Base-by-base conservation (phyloP, 2,888 invertebrate species). In the Vesta saturnalis region DNA sequence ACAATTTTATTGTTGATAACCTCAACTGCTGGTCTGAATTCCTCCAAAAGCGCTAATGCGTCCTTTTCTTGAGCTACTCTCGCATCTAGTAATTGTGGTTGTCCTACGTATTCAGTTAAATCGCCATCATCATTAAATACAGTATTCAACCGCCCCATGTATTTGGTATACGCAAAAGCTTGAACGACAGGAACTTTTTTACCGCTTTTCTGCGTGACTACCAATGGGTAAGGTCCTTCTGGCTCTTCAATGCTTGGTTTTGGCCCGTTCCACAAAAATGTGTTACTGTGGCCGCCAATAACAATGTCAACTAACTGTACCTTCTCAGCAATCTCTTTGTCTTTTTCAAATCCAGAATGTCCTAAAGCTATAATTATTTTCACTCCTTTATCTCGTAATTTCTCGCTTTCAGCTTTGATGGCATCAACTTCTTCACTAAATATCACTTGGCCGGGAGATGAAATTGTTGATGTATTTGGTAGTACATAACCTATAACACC, bases 91-190 rank as follows among this genome's bases (percentile, higher is more conserved):
- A 96, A 85, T 64, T 94, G 88, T 0, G 96, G 96, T 73, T 91
- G 90, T 0, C 96, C 96, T 72, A 86, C 80, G 77, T 89, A 91
- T 0, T 83, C 81, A 0, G 85, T 82, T 1, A 96, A 84, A 79
- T 93, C 90, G 6, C 95, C 96, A 3, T 88, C 78, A 0, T 85
- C 82, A 82, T 96, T 88, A 79, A 97, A 95, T 52, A 86, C 82
- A 74, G 89, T 72, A 65, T 90, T 88, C 16, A 97, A 83, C 77
- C 90, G 88, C 0, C 97, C 97, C 67, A 97, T 84, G 81, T 96
- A 97, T 84, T 96, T 96, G 0, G 96, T 96, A 78, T 92, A 95
- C 0, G 95, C 94, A 78, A 92, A 96, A 1, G 94, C 96, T 84
- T 96, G 95, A 0, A 96, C 94, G 0, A 94, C 94, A 0, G 94